Percentiles rank a stretch among this genome's conserved stretches.
These are phyloP conservation scores for Pungitius pungitius DNA, from an alignment of 2,113 vertebrate genomes.

Conservation along the genomic window DNA sequence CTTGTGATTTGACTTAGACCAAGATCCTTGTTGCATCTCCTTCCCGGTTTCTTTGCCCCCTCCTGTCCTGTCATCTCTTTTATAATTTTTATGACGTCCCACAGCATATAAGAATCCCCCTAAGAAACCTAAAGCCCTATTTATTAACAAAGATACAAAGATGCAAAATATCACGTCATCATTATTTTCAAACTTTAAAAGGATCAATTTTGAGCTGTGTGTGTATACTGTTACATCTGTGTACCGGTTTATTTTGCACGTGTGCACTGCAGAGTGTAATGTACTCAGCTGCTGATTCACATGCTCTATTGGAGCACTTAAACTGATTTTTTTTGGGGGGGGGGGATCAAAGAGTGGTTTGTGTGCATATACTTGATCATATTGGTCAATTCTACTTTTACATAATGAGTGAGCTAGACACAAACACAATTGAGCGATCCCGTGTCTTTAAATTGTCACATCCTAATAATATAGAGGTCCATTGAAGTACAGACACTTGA, in stretches of 20 bases:
- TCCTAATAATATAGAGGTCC: background rate
- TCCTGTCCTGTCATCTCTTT: background rate
- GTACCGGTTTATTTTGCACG: background rate
- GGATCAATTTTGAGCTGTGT: background rate
- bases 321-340: background rate
- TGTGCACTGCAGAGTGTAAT: background rate
- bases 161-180: background rate
- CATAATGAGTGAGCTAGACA: background rate
- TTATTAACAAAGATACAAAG: background rate
- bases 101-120: background rate
- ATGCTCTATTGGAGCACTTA: slow-evolving; percentile 6
- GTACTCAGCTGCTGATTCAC: background rate
- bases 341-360: background rate
- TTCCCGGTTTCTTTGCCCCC: background rate
- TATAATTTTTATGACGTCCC: background rate
- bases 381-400: background rate
- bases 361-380: background rate
- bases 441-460: background rate
- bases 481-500: background rate
- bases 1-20: background rate
- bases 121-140: background rate
- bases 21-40: background rate
- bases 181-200: background rate
- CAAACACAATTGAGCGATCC: too few species aligned
- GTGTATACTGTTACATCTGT: background rate